Evolutionary conservation across 92 coral and sea anemone genomes (phyloP), one percentile per base, ranked within the genome.

Genomic region (Isaurus tuberculatus): DNA sequence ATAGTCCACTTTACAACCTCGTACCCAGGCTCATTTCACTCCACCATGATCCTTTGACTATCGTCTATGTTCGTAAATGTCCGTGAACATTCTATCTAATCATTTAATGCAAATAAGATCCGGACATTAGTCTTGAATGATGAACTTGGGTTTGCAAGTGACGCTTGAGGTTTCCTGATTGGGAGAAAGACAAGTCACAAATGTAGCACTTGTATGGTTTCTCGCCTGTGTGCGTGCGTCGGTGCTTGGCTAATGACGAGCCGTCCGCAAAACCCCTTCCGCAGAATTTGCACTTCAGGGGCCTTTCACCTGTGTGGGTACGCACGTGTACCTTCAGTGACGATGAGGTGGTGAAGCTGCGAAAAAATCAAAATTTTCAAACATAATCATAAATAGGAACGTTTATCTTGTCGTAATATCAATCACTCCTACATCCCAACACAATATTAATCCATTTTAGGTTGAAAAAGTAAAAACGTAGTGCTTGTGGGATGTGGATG

Each of bases 221-320:
- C 65, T 88, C 91, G 15, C 88, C 88, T 7, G 91, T 88, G 79
- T 88, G 91, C 22, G 70, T 79, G 8, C 91, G 85, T 28, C 79
- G 73, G 73, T 84, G 91, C 64, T 88, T 88, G 77, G 88, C 84
- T 32, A 88, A 85, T 48, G 91, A 84, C 20, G 91, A 88, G 82
- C 91, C 84, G 68, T 84, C 88, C 20, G 91, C 88, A 70, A 88
- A 88, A 26, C 85, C 88, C 8, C 88, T 79, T 1, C 84, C 67
- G 55, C 91, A 88, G 43, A 81, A 10, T 58, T 74, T 80, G 74
- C 90, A 81, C 67, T 80, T 83, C 83, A 81, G 74, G 5, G 90
- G 90, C n/a, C 82, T 61, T 73, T 87, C 90, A 3, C 90, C 90
- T 13, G 81, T 87, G 68, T 87, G 90, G 49, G 90, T 87, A 25